Evolutionary conservation across 2,797 vertebrate genomes (phyloP).

Genomic region (Schizopygopsis pylzovi): DNA sequence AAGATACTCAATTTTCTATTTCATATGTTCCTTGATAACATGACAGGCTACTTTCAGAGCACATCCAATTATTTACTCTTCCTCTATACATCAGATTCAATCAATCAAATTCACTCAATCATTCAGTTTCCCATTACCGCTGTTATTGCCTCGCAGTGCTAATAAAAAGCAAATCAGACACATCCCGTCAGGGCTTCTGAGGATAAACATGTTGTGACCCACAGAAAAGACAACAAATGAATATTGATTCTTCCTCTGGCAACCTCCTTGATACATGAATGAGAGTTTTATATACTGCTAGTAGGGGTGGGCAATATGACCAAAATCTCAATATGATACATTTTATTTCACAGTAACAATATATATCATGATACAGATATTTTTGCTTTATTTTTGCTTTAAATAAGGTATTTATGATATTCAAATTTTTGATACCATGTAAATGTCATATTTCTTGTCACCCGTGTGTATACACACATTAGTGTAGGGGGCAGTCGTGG

Average conservation of each 20-base stretch:
- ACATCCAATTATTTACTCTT: neutral
- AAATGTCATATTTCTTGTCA: neutral
- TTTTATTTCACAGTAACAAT: neutral
- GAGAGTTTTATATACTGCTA: slow-evolving; percentile 3
- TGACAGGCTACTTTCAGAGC: too few relatives aligned
- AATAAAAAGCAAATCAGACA: slow-evolving; percentile 45
- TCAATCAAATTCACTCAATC: slow-evolving; percentile 20
- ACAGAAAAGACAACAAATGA: slow-evolving; percentile 53
- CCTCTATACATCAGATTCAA: slow-evolving; percentile 1
- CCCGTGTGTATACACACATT: too few relatives aligned
- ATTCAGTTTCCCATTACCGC: neutral
- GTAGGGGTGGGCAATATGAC: neutral
- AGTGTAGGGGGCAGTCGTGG: too few relatives aligned
- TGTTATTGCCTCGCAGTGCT: slow-evolving; percentile 4
- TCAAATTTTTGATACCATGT: neutral
- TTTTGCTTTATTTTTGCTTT: neutral
- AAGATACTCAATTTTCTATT: neutral
- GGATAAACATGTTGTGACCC: slow-evolving; percentile 36
- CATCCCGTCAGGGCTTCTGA: slow-evolving; percentile 50
- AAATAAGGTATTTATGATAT: neutral
- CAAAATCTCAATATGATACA: neutral
- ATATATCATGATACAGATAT: too few relatives aligned
- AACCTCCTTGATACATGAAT: neutral
- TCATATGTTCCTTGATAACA: neutral
- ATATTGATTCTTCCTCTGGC: slow-evolving; percentile 49